Evolutionary conservation across 2,797 vertebrate species (phyloP), one percentile per base, ranked within the genome.

Genomic region (Manis crassicaudata): DNA sequence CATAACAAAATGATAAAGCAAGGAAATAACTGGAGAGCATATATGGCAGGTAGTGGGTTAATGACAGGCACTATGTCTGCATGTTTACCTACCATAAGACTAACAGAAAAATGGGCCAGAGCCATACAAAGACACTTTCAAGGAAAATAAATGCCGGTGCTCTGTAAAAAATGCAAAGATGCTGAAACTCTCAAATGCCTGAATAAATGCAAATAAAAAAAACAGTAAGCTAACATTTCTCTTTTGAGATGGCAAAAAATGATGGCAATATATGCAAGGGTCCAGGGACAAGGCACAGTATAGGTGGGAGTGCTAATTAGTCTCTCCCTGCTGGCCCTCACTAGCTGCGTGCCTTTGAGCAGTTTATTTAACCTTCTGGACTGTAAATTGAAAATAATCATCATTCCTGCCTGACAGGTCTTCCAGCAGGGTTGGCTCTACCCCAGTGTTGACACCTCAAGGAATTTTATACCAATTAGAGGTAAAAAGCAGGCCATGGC

Each of bases 131-230:
- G 6, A 2, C 35, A 27, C 27, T 12, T 54, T 40, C 6, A 40
- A 90, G 58, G 25, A 79, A 90, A 96, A 75, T 43, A 67, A 76
- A 96, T 37, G 73, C 23, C 75, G 84, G 76, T 29, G 9, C 23
- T 43, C 72, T 84, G 13, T 65, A 88, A 91, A 43, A 90, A 75
- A 80, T 67, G 46, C 52, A 84, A 32, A 90, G 52, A 60, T 23
- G 29, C 35, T 75, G 43, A 58, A 79, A 65, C 40, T 73, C 46
- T 32, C 60, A 70, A 27, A 18, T 35, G 75, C 60, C 68, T 43
- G 60, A 88, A 75, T 43, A 37, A 75, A 68, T 29, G 13, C 46
- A 90, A 75, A 84, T 37, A 63, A 80, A 95, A 92, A 63, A 95
- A 92, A 52, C 7, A 21, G 18, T 63, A 68, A 85, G 82, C 3